Percentiles rank a stretch among this genome's conserved stretches.
phyloP scores from a whole-genome alignment of 2,888 invertebrate genomes.

The Anticlea derivata region DNA sequence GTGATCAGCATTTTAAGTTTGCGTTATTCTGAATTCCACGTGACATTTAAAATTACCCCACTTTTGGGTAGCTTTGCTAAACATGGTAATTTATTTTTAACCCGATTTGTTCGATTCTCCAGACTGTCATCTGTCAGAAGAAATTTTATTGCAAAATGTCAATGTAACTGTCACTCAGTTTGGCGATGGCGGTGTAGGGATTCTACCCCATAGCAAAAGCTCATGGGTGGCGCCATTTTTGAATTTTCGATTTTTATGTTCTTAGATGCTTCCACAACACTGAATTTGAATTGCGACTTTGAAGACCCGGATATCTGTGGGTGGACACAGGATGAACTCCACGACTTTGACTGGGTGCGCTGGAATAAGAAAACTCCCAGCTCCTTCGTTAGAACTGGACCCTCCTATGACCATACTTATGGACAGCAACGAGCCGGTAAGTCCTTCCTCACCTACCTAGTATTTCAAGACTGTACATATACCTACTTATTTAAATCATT shows the following conservation, averaged over 20 bases:
- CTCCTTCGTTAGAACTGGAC: slow-evolving; percentile 87
- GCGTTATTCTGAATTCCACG: too few species aligned
- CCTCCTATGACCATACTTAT: slow-evolving; percentile 89
- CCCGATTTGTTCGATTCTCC: too few species aligned
- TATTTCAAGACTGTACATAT: too few species aligned
- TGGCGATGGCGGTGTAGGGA: too few species aligned
- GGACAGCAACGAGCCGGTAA: slow-evolving; percentile 66
- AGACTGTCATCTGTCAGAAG: not conserved
- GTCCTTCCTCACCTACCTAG: not conserved
- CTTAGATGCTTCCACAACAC: too few species aligned
- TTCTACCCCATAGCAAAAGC: too few species aligned
- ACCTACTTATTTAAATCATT: too few species aligned
- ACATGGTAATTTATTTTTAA: not conserved
- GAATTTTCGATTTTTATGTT: too few species aligned
- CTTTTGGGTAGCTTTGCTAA: not conserved
- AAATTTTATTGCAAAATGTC: too few species aligned
- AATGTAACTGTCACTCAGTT: not conserved
- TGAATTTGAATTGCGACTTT: slow-evolving; percentile 85
- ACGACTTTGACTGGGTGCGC: slow-evolving; percentile 90
- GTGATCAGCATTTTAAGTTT: too few species aligned
- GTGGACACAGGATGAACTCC: slow-evolving; percentile 88
- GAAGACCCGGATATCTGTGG: slow-evolving; percentile 88
- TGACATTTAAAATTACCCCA: not conserved
- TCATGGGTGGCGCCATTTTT: too few species aligned
- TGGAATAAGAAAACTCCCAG: slow-evolving; percentile 86